These are phyloP conservation scores for Lepisosteus osseus DNA, from an alignment of 2,113 vertebrate genomes.

Conservation along the genomic window DNA sequence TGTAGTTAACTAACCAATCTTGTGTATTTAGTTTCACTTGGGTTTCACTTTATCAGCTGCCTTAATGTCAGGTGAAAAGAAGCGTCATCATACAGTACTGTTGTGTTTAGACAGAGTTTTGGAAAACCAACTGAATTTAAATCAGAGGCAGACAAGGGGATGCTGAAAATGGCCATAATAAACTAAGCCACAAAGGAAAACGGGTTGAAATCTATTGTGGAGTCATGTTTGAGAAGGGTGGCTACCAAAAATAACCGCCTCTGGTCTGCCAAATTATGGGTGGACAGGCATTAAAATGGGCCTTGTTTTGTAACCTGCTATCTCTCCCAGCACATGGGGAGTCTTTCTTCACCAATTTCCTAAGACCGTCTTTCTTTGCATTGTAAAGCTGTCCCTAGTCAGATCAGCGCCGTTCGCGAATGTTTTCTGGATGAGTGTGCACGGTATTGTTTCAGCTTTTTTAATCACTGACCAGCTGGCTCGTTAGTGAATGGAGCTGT, in stretches of 20 bases:
- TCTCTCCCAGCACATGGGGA: constrained; percentile 23
- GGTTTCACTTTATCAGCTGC: too few species aligned
- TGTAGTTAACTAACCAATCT: not conserved
- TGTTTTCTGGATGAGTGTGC: constrained; percentile 80
- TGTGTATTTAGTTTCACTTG: too few species aligned
- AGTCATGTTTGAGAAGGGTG: too few species aligned
- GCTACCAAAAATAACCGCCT: not conserved
- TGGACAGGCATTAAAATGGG: constrained; percentile 64
- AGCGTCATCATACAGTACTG: too few species aligned
- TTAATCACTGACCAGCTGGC: constrained; percentile 98
- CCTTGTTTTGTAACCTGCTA: constrained; percentile 49
- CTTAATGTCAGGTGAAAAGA: too few species aligned
- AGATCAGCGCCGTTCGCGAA: constrained; percentile 57
- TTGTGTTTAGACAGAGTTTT: too few species aligned
- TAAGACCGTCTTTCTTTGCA: constrained; percentile 11
- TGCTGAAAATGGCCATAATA: too few species aligned
- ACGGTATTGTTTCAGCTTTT: constrained; percentile 75
- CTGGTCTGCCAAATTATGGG: constrained; percentile 51
- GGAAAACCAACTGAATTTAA: too few species aligned
- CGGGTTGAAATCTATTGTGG: too few species aligned
- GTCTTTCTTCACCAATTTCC: constrained; percentile 26
- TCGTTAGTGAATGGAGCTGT: constrained; percentile 81
- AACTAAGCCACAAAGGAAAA: too few species aligned
- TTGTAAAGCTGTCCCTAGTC: constrained; percentile 32
- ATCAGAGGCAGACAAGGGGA: too few species aligned